Base-by-base conservation (phyloP, 2,113 vertebrate species). In the Hiodon tergisus region DNA sequence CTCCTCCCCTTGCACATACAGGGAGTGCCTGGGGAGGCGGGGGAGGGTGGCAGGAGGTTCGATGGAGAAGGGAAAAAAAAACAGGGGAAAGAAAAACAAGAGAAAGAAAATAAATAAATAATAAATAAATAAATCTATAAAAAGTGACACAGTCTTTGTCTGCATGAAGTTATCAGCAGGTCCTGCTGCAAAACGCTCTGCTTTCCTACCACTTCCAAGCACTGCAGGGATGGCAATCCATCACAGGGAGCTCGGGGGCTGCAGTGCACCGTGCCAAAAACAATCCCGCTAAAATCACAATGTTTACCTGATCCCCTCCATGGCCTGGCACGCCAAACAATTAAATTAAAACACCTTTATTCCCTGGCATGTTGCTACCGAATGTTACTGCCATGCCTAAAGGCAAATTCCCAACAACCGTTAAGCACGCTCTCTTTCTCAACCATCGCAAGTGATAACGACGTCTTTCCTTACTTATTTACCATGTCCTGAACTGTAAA, bases 131-230 rank as follows among this genome's bases (percentile, higher is more conserved):
- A 89, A 87, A 89, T 88, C 31, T 31, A 31, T 31, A 31, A 31
- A 31, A 31, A 31, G 89, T 91, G 88, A 89, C 90, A 90, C 89
- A 89, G 90, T 91, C 91, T 91, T 92, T 90, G 90, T 91, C 87
- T 87, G 88, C 89, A 91, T 91, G 90, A 91, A 90, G 89, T 91
- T 92, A 91, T 90, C 87, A 90, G 88, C 79, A 78, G 83, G 85
- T 87, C 77, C 83, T 70, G 88, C 87, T 87, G 87, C 88, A 90
- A 87, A 84, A 87, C 84, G 86, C 85, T 84, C 80, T 83, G 84
- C 86, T 87, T 86, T 85, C 84, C 85, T 81, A 83, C 85, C 80
- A 80, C 31, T 84, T 87, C 86, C 84, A 84, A 78, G 83, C 80
- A 76, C 87, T 81, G 88, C 83, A 82, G 82, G 86, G 85, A 88